Evolutionary conservation across 1,140 invertebrate species (phyloP), one percentile per base, ranked within the genome.

Genomic region (Chrysoperla carnea): DNA sequence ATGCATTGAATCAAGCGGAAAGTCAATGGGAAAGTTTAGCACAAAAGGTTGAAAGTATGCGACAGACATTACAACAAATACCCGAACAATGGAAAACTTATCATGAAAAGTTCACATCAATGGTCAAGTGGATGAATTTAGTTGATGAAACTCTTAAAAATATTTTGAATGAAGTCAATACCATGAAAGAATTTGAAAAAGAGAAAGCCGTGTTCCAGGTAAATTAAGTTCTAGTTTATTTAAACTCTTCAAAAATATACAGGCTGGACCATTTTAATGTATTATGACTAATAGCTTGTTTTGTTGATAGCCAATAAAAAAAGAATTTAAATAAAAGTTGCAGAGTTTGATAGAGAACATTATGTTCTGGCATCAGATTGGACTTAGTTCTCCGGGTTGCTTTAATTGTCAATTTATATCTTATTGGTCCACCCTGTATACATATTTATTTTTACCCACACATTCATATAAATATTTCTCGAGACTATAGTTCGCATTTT

Each of bases 11-110:
- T 8, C 75, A 72, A 43, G 79, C 82, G 38, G 69, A 80, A 54
- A 65, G 74, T 28, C 66, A 80, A 43, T 93, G 84, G 84, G 69
- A 81, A 39, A 67, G 70, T 36, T 67, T 84, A 1, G 72, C 74
- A 14, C 64, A 72, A 8, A 75, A 75, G 53, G 68, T 90, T 12
- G 79, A 85, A 49, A 64, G 70, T 44, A 70, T 91, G 43, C 69
- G 75, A 37, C 67, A 78, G 43, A 81, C 88, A 45, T 59, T 94
- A 29, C 79, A 87, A 50, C 78, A 88, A 58, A 81, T 93, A 46
- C 88, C 88, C 5, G 81, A 87, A 41, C 81, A 90, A 56, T 93
- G 89, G 90, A 77, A 82, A 42, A 72, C 76, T 7, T 94, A 94
- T 51, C 77, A 78, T 59, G 60, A 74, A 37, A 89, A 79, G 69